Evolutionary conservation across 2,797 vertebrate genomes (phyloP), one percentile per base, ranked within the genome.

Genomic region (Paramormyrops hopkinsi): DNA sequence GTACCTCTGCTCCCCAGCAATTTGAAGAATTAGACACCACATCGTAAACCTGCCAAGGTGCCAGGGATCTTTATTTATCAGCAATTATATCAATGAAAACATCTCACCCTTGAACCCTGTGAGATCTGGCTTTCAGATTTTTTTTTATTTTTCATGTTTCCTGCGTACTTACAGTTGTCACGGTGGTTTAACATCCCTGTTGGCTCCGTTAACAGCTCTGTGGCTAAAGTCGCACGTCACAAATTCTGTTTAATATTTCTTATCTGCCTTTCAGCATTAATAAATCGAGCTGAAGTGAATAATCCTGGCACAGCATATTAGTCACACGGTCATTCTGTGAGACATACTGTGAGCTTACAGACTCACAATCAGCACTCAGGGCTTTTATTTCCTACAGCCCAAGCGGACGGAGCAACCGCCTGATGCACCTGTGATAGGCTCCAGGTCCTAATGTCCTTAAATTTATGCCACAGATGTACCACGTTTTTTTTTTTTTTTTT

Each of bases 81-180:
- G 51, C 53, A 53, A 84, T 89, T 82, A 85, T 84, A 83, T 85
- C 76, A 89, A 89, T 89, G 85, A 89, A 89, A 89, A 65, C 79
- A 41, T 89, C 84, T 84, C 50, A 89, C 88, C 79, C 54, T 33
- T 89, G 76, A 89, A 59, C 88, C 41, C 37, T 79, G 33, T 19
- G 73, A 79, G 37, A 89, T 53, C 12, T 19, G 22, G 51, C 73
- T 83, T 82, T 41, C 48, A 14, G 5, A 53, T 53, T 41, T 56
- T 51, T 25, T 37, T 46, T 85, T 29, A 17, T 82, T 9, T 50
- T 29, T 17, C 48, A 51, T 86, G 83, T 41, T 33, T 25, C 54
- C 53, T 62, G 51, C 37, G 22, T 54, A 88, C 44, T 88, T 22
- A 69, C 29, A 37, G 46, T 25, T 54, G 88, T 88, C 88, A 82